Evolutionary conservation across 2,888 invertebrate species (phyloP).

Genomic region (Eubasilissa splendida): DNA sequence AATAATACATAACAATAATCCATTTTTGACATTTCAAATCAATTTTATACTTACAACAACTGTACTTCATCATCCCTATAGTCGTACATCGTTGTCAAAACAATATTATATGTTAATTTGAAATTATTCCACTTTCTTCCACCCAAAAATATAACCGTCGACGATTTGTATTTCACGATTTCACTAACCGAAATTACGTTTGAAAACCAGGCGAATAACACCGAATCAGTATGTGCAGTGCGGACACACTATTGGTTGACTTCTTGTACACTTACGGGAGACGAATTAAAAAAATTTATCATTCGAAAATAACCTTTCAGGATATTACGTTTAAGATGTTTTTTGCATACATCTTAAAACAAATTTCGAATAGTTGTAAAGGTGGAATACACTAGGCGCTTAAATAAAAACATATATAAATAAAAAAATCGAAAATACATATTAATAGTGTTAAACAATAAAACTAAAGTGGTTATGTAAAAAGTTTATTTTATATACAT

Average conservation of each 20-base stretch:
- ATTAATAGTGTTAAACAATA: too few relatives aligned
- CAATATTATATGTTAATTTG: neutral
- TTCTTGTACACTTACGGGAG: neutral
- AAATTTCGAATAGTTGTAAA: too few relatives aligned
- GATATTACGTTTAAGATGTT: too few relatives aligned
- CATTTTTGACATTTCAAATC: neutral
- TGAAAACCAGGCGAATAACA: conserved; percentile 15
- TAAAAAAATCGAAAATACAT: too few relatives aligned
- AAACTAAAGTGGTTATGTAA: too few relatives aligned
- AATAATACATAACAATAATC: conserved; percentile 14
- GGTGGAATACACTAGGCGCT: too few relatives aligned
- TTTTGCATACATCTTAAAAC: too few relatives aligned
- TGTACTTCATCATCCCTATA: conserved; percentile 42
- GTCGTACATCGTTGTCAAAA: conserved; percentile 36
- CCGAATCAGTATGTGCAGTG: neutral
- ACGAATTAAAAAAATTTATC: too few relatives aligned
- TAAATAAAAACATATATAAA: too few relatives aligned
- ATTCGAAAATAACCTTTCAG: too few relatives aligned
- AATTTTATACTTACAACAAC: conserved; percentile 42
- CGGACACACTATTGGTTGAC: conserved; percentile 8
- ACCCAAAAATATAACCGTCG: conserved; percentile 5
- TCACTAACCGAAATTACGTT: conserved; percentile 31
- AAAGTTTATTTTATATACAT: too few relatives aligned
- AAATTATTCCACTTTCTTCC: neutral
- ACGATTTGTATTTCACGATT: conserved; percentile 6